Evolutionary conservation across 2,888 invertebrate species (phyloP), one percentile per base, ranked within the genome.

Genomic region (Allophyes oxyacanthae): DNA sequence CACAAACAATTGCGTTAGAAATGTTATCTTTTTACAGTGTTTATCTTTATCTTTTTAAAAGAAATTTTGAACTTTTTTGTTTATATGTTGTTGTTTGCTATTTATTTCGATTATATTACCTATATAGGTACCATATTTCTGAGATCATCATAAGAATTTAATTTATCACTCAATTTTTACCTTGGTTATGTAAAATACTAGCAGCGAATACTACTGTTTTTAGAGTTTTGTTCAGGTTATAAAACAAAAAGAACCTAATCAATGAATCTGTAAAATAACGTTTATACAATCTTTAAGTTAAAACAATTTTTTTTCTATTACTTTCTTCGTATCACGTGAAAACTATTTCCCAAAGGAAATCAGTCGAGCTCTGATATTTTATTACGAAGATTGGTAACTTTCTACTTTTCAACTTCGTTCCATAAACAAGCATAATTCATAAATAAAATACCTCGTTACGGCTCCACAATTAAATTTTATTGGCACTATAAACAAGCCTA

Each of bases 381-480:
- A 46, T 10, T 37, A 36, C 34, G 25, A 37, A 34, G 6, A 32
- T 28, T 37, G 20, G 13, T 25, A 25, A 41, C 26, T 30, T 49
- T 38, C 32, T 64, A 59, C 33, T n/a, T 48, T 14, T 30, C 10
- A 43, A 42, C 32, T 44, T 20, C 30, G 6, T 60, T 25, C 44
- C 37, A 7, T 41, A 45, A 62, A 40, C 55, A 58, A 38, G 51
- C 54, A 67, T 67, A 67, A 61, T 63, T 67, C 56, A 72, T 38
- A 50, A 60, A 66, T 64, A 72, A 72, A 52, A 61, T 61, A 58
- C 58, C 72, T 59, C 64, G 70, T 64, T 67, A 70, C 72, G 60
- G 62, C 45, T 43, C 7, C n/a, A 61, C 59, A 67, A 67, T 67
- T 67, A 67, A 64, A 67, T 67, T 67, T 67, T 67, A 67, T 67